A percentile compares a stretch with the other conserved stretches of the same genome.
These are phyloP conservation scores for Pterobdella sp. DNA, from an alignment of 2,888 invertebrate genomes.

Conservation along the genomic window DNA sequence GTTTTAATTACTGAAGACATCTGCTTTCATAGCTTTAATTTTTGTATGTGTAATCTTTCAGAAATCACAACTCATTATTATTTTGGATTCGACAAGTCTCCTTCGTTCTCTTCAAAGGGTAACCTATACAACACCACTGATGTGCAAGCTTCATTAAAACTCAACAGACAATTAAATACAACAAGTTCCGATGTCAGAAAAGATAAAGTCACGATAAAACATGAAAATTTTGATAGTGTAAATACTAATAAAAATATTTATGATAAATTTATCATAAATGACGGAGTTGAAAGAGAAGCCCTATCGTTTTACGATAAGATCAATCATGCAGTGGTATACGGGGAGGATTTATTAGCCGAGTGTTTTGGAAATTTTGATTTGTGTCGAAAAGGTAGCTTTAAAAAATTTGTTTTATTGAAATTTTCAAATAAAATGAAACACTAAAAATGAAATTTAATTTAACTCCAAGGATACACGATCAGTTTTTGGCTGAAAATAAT, in stretches of 20 bases:
- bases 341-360: constrained; percentile 11
- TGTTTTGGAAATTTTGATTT: constrained; percentile 22
- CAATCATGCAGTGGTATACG: constrained; percentile 6
- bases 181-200: too few species aligned
- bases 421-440: background rate
- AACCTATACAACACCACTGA: constrained; percentile 20
- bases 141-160: background rate
- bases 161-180: too few species aligned
- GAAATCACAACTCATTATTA: constrained; percentile 21
- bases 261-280: constrained; percentile 11
- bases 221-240: background rate
- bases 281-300: constrained; percentile 17
- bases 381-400: constrained; percentile 19
- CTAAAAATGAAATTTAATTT: background rate
- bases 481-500: constrained; percentile 17
- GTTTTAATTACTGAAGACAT: background rate
- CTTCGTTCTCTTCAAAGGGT: background rate
- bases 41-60: background rate
- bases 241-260: background rate
- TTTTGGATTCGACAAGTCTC: constrained; percentile 12
- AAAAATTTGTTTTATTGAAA: background rate
- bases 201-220: background rate
- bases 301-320: constrained; percentile 14
- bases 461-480: constrained; percentile 24
- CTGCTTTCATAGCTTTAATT: background rate